Evolutionary conservation across 2,113 vertebrate species (phyloP), one percentile per base, ranked within the genome.

Genomic region (western clawed frog (Xenopus tropicalis)): DNA sequence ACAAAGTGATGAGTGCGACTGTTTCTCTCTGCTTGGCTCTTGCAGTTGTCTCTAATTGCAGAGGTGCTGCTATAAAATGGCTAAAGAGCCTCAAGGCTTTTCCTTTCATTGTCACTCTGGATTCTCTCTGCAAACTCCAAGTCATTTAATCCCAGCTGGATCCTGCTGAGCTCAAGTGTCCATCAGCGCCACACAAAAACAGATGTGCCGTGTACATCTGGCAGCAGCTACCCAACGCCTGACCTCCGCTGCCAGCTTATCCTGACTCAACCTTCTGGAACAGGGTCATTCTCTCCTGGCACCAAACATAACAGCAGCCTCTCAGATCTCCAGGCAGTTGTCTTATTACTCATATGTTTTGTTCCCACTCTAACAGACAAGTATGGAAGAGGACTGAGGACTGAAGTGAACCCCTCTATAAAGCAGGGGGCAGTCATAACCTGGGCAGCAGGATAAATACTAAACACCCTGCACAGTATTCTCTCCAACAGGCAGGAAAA

Each of bases 201-300:
- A 74, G 72, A 74, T 74, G 72, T 74, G 56, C 1, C 13, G 42
- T 66, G 11, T 51, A 48, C 72, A 74, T 54, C 72, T 74, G 71
- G 64, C 52, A 12, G 24, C 11, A 37, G 14, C 29, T 66, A 58
- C 56, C 64, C 48, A 51, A 4, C 51, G 19, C 56, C 43, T 51
- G 42, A 67, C 71, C 66, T 74, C 64, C 66, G 42, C 56, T 48
- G 56, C 43, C 54, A 58, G 43, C 61, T 52, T 68, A 68, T 74
- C 72, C 64, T 56, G 59, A 56, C n/a, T 51, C 70, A 64, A 72
- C 61, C 70, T 43, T 3, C 3, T 20, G 13, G 62, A 48, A 66
- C 5, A 7, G 44, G 59, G 59, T 71, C 43, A 52, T 17, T 46
- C 14, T 11, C 29, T 59, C 25, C 68, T 44, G 57, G 42, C 69